Evolutionary conservation across 2,888 invertebrate species (phyloP), one percentile per base, ranked within the genome.

Genomic region (Eupithecia tripunctaria): DNA sequence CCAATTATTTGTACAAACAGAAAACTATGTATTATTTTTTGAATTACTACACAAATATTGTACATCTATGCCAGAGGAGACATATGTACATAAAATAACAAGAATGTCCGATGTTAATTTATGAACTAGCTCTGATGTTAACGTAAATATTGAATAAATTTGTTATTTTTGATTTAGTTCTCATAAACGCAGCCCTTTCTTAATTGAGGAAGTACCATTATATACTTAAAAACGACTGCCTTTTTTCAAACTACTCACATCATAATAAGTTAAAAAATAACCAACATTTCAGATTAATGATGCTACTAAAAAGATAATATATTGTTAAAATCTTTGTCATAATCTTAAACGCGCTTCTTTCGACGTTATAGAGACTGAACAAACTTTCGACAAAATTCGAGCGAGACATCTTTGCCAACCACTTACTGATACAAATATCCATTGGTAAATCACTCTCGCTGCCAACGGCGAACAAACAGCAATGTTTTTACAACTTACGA

Each of bases 351-450:
- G 1, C 18, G 27, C 60, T 29, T 29, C 60, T 60, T 29, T 18
- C 29, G 18, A 27, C 56, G 64, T 59, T 18, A 32, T 32, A 60
- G 67, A 56, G 62, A 68, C 65, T 60, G 41, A 65, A 71, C 32
- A 60, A 51, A 67, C 59, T 63, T 25, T 27, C 47, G n/a, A 66
- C 56, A 21, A 62, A 41, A 62, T 66, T 71, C 43, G 66, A 41
- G 47, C 63, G 67, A 56, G 56, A 36, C 69, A 70, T 75, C 72
- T 69, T 64, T 27, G 67, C 74, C 51, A 72, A 75, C 67, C 76
- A 78, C 76, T 76, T 72, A 74, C 66, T 41, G 71, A 70, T 27
- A 76, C 71, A 76, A 76, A 75, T 66, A 77, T 69, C 71, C 62
- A 36, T 65, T 65, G 47, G 67, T 43, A 71, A 74, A 64, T 21